These are phyloP conservation scores for Reinhardtius hippoglossoides DNA, from an alignment of 2,113 vertebrate species.

Conservation along the genomic window DNA sequence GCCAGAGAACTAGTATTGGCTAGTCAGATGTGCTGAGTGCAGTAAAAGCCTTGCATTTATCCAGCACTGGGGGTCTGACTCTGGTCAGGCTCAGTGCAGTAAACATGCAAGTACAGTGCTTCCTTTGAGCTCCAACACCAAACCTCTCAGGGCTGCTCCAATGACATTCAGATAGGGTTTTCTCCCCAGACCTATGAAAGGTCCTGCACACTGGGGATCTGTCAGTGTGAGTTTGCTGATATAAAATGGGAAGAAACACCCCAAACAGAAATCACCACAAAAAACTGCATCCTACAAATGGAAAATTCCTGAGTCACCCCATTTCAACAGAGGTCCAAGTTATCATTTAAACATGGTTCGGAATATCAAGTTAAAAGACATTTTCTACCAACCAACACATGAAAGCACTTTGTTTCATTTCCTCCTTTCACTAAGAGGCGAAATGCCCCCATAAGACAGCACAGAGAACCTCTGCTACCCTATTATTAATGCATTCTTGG, in stretches of 20 bases:
- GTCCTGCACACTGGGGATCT: constrained; percentile 53
- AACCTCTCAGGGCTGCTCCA: constrained; percentile 64
- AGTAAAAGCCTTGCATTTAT: constrained; percentile 66
- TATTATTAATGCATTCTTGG: constrained; percentile 73
- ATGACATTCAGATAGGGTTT: constrained; percentile 59
- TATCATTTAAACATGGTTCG: constrained; percentile 37
- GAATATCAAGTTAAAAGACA: constrained; percentile 34
- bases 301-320: constrained; percentile 53
- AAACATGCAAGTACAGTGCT: constrained; percentile 77
- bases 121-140: constrained; percentile 77
- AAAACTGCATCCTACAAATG: constrained; percentile 34
- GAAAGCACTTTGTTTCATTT: constrained; percentile 39
- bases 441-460: constrained; percentile 37
- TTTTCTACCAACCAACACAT: constrained; percentile 36
- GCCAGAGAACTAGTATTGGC: constrained; percentile 50
- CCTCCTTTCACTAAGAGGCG: constrained; percentile 22
- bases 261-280: constrained; percentile 54
- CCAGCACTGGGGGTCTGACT: constrained; percentile 56
- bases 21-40: constrained; percentile 56
- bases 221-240: constrained; percentile 64
- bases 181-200: constrained; percentile 47
- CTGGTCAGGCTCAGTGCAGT: constrained; percentile 44
- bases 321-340: constrained; percentile 21
- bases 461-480: constrained; percentile 36
- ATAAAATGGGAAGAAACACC: constrained; percentile 54